Evolutionary conservation across 2,888 invertebrate genomes (phyloP), one percentile per base, ranked within the genome.

Genomic region (Craniophora ligustri): DNA sequence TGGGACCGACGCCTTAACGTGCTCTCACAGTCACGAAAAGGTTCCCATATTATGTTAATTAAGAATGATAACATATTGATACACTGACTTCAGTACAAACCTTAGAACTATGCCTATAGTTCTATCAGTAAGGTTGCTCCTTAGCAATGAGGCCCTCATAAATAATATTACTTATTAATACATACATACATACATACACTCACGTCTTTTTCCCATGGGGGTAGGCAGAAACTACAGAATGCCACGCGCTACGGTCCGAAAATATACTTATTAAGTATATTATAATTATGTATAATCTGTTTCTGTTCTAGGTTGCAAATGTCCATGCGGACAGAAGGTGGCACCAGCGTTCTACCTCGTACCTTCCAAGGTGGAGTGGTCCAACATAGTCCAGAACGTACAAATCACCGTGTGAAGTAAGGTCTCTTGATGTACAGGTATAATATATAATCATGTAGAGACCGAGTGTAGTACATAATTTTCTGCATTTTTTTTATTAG

Each of bases 301-400:
- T 39, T 57, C 53, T 59, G 45, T 58, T 83, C 26, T 91, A 95
- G 97, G 98, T 47, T 98, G 97, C 76, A 96, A 97, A 75, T 98
- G 98, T 85, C 97, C 98, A 0, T 98, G 98, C 87, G 98, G 98
- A 0, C 96, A 96, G 61, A 97, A 97, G 88, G 96, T 98, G 56
- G 97, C 97, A 10, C 98, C 98, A 0, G 97, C 98, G 16, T 98
- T 98, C 93, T 98, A 98, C 89, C 93, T 98, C 72, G 97, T 97
- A 76, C 97, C 97, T 30, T 97, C 97, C 34, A 98, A 98, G 92
- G 97, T 98, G 59, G 98, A 98, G 87, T 96, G 97, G 93, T 97
- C 97, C 56, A 97, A 97, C 85, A 96, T 97, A 45, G 97, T 98
- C 44, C 97, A 98, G 85, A 98, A 98, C 85, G 96, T 98, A 53